Base-by-base conservation (phyloP, 2,797 vertebrate genomes). In the Oophaga sylvatica region DNA sequence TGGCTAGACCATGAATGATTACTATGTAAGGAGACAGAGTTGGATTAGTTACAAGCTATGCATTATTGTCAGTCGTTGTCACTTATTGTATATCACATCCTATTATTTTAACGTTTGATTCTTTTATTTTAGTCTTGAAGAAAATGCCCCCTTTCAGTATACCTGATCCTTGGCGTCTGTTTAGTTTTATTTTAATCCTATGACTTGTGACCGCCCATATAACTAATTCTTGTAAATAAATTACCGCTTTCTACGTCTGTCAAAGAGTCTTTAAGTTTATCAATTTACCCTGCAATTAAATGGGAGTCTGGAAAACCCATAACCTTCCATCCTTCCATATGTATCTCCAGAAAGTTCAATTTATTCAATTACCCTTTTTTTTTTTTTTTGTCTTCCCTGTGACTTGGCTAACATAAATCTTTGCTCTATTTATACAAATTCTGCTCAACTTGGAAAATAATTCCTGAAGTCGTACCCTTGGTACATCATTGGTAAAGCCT, bases 1-100 rank as follows among this genome's bases (percentile, higher is more conserved):
- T 77, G 59, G 73, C 71, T 65, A 77, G 56, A 53, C 71, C 83
- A 53, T 77, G 53, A 65, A 67, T 77, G n/a, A 84, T 84, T 29
- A 29, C 19, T 62, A 48, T 31, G 45, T n/a, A 73, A 53, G 56
- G 19, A 83, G 73, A 82, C 60, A 20, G 17, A 22, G 35, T 20
- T 65, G 1, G 45, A 63, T 63, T 65, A 56, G 80, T 65, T 53
- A 56, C 62, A 56, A 85, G 17, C 59, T 85, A 77, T 85, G 73
- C 83, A 85, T 65, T 78, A 53, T 35, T 29, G 20, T 29, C 67
- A 22, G 31, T 13, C 5, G 20, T 75, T 75, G 41, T 75, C 65
- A 67, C 65, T 67, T 22, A 67, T 10, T 53, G 48, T 75, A n/a
- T n/a, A n/a, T 75, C 41, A 75, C 41, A 22, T 41, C 20, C 6